Base-by-base conservation (phyloP, 2,888 invertebrate species). In the Cylloceria caligata region DNA sequence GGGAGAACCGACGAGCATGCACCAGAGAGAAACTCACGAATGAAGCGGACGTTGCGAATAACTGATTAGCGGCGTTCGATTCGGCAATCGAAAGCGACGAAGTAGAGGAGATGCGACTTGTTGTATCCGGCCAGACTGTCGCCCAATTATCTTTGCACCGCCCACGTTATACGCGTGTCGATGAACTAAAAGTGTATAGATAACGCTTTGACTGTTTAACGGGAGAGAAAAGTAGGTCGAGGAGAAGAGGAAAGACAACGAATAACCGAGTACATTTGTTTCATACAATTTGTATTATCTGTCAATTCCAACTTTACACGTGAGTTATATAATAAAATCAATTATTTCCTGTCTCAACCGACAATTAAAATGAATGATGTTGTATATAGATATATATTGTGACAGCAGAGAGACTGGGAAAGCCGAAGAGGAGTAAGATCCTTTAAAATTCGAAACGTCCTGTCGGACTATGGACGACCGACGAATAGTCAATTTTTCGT, bases 41-140 rank as follows among this genome's bases (percentile, higher is more conserved):
- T 67, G 68, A 45, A 83, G 83, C 13, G 73, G 89, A 86, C 87
- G 88, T 86, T 78, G 84, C 81, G 91, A 90, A 91, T 90, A 89
- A 90, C 88, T 90, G 87, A 90, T 91, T 87, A 90, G 89, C 89
- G 88, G 88, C 86, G 64, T 88, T 87, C 86, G 88, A 89, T 90
- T 91, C 89, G 90, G 90, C 89, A 88, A 90, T 89, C 87, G 85
- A 88, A 88, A 88, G 30, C 19, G 47, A 19, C 60, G 49, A 69
- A 30, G 55, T 67, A 27, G 34, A 71, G 24, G 52, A 55, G 71
- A 71, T 34, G 57, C 30, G 45, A 24, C 71, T 52, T 62, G 67
- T 77, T 57, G 78, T 67, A 57, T 77, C 49, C 78, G 78, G 57
- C 62, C 71, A 34, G 34, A 45, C 78, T 67, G 57, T 64, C 80